These are phyloP conservation scores for Ptychoptera albimana DNA, from an alignment of 2,888 invertebrate genomes.

Conservation along the genomic window DNA sequence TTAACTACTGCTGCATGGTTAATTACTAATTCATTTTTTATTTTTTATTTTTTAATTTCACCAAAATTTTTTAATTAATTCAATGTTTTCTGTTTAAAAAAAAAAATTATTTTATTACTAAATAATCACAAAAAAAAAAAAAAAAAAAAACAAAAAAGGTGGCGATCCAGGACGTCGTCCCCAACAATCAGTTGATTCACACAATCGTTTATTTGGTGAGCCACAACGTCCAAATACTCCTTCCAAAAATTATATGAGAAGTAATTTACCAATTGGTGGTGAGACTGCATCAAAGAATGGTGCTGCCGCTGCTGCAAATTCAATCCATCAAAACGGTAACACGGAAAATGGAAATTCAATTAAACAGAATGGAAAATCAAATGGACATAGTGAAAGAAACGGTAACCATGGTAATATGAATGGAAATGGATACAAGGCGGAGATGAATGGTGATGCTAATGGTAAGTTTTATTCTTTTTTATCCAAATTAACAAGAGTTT, in stretches of 20 bases:
- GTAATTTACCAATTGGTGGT: slow-evolving; percentile 36
- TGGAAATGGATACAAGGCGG: neutral
- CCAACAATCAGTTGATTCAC: slow-evolving; percentile 28
- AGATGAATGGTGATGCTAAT: slow-evolving; percentile 3
- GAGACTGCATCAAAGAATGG: slow-evolving; percentile 18
- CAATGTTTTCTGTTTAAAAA: no score
- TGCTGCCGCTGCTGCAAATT: neutral
- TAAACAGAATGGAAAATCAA: slow-evolving; percentile 7
- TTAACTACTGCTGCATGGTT: no score
- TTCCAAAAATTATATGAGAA: slow-evolving; percentile 38
- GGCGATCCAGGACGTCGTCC: no score
- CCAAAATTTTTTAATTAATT: no score
- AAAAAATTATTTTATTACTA: no score
- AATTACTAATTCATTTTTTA: no score
- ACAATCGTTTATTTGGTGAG: slow-evolving; percentile 39
- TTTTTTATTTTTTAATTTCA: no score
- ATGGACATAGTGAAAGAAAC: slow-evolving; percentile 17
- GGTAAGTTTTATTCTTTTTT: neutral
- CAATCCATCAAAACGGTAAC: slow-evolving; percentile 1
- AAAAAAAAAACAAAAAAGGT: no score
- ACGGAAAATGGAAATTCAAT: neutral
- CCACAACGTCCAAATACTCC: slow-evolving; percentile 34
- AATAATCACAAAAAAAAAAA: no score
- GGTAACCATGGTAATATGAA: slow-evolving; percentile 7
- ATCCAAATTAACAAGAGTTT: no score